phyloP scores from a whole-genome alignment of 2,113 vertebrate genomes.

The Callopanchax toddi region DNA sequence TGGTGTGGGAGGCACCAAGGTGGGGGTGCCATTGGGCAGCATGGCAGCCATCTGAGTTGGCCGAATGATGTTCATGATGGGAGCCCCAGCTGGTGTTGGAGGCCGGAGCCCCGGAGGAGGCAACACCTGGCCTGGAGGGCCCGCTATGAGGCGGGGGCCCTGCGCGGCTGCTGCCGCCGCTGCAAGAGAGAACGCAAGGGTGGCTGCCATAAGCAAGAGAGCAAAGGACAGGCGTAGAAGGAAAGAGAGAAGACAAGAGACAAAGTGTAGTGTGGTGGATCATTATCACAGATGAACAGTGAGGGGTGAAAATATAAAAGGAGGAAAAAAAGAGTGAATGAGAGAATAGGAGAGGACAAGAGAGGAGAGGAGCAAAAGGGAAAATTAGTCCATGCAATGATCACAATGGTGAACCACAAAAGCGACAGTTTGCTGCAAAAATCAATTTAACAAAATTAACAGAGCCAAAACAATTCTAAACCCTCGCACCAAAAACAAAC shows the following conservation, averaged over 20 bases:
- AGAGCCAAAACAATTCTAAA: constrained; percentile 41
- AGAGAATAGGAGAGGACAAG: constrained; percentile 39
- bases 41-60: constrained; percentile 82
- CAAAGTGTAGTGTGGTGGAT: constrained; percentile 55
- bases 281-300: constrained; percentile 69
- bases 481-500: constrained; percentile 62
- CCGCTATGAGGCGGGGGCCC: constrained; percentile 81
- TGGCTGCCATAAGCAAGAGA: constrained; percentile 83
- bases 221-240: constrained; percentile 65
- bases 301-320: constrained; percentile 56
- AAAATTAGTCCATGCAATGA: constrained; percentile 88
- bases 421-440: constrained; percentile 66
- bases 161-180: constrained; percentile 84
- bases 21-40: constrained; percentile 82
- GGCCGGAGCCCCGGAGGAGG: constrained; percentile 76
- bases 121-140: constrained; percentile 78
- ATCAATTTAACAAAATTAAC: constrained; percentile 46
- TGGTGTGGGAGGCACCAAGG: constrained; percentile 80
- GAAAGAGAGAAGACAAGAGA: constrained; percentile 53
- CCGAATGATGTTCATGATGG: constrained; percentile 86
- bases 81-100: constrained; percentile 77
- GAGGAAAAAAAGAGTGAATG: constrained; percentile 27
- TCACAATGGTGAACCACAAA: constrained; percentile 80
- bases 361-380: constrained; percentile 69
- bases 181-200: constrained; percentile 89